Evolutionary conservation across 2,797 vertebrate genomes (phyloP), one percentile per base, ranked within the genome.

Genomic region (Falco rusticolus): DNA sequence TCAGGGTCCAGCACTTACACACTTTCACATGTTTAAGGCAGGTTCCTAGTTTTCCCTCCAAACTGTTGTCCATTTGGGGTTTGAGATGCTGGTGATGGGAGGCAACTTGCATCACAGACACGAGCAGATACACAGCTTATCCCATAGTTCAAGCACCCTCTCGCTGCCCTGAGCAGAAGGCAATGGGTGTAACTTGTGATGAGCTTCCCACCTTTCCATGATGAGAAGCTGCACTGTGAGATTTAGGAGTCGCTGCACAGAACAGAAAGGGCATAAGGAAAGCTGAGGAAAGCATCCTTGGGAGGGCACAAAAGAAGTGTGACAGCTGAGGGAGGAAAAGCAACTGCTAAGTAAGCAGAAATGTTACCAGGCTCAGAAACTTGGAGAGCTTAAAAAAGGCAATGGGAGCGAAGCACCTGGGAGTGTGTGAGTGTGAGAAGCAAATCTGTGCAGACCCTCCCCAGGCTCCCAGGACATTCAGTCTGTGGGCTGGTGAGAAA

Each of bases 281-380:
- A 94, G 94, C 90, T 96, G 90, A 93, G 78, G 89, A 96, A 83
- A 85, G 75, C 81, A 83, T 80, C 64, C 91, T 85, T 78, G 87
- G 72, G 91, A 92, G 70, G 71, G 53, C 78, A 94, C 8, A 22
- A 87, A 89, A 89, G 56, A 57, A 93, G 31, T 60, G 68, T 87
- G 91, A 94, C 78, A 93, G 89, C 91, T 89, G 94, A 95, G 79
- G 94, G 92, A 95, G 92, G 87, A 92, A 87, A 93, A 94, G 78
- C 84, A 91, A 85, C 72, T 93, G 87, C 92, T 85, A 94, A 95
- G 41, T 92, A 89, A 95, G 84, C 89, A 89, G 78, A 78, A 94
- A 69, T 5, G 2, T 93, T 93, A 75, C 26, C 91, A 75, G 45
- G 75, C 82, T 80, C 29, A 41, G 87, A 77, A 75, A 43, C 64